Conservation (phyloP, 2,797 vertebrate species). For the Molossus alvarezi region DNA sequence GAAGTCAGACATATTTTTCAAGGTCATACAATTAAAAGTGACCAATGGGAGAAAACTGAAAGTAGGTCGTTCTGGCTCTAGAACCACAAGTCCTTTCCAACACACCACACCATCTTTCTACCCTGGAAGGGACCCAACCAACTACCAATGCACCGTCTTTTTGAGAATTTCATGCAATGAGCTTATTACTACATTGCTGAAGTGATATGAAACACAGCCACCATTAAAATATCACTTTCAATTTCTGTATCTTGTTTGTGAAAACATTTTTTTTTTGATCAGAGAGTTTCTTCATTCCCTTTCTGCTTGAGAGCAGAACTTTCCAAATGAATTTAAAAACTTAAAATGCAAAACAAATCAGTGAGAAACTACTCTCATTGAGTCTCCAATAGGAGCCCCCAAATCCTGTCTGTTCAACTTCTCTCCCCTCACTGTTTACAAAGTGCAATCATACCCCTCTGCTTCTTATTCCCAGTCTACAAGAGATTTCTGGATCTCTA, state of each 20-base stretch:
- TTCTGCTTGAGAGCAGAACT: neutral
- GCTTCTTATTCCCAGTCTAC: neutral
- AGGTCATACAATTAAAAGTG: neutral
- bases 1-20: neutral
- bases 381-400: neutral
- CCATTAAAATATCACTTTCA: neutral
- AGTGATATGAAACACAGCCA: neutral
- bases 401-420: neutral
- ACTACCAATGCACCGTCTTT: neutral
- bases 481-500: neutral
- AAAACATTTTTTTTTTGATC: neutral
- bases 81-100: neutral
- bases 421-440: neutral
- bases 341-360: neutral
- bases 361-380: neutral
- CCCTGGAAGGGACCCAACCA: neutral
- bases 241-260: neutral
- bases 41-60: neutral
- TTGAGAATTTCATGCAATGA: neutral
- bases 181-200: neutral
- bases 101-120: neutral
- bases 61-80: neutral
- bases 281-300: neutral
- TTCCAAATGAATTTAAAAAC: neutral
- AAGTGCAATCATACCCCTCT: neutral